Conservation (phyloP, 2,113 vertebrate genomes). For the Meles meles region DNA sequence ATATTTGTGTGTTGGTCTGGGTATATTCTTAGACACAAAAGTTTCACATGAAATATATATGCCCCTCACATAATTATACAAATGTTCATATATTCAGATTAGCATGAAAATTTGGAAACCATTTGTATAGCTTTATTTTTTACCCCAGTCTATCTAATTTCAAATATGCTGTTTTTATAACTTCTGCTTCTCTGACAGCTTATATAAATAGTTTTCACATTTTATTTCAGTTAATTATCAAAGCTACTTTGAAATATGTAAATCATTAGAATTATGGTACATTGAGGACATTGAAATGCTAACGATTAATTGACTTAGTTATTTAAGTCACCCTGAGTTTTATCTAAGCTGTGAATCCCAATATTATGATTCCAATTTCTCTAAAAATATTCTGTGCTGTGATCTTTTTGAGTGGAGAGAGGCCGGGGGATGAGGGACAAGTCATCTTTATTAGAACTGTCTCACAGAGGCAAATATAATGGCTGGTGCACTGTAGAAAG, state of each 20-base stretch:
- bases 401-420: background rate
- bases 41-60: background rate
- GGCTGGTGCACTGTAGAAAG: rapidly evolving
- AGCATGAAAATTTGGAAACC: background rate
- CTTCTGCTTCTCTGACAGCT: background rate
- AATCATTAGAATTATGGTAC: background rate
- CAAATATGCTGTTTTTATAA: background rate
- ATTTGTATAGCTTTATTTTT: background rate
- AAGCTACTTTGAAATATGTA: background rate
- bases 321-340: background rate
- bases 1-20: background rate
- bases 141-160: background rate
- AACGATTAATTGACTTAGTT: background rate
- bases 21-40: background rate
- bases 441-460: background rate
- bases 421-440: background rate
- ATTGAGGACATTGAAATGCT: background rate
- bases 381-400: background rate
- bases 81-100: background rate
- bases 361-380: background rate
- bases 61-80: background rate
- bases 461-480: background rate
- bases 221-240: background rate
- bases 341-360: background rate
- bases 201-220: background rate